Conservation (phyloP, 2,797 vertebrate species). For the Pachyuromys duprasi region DNA sequence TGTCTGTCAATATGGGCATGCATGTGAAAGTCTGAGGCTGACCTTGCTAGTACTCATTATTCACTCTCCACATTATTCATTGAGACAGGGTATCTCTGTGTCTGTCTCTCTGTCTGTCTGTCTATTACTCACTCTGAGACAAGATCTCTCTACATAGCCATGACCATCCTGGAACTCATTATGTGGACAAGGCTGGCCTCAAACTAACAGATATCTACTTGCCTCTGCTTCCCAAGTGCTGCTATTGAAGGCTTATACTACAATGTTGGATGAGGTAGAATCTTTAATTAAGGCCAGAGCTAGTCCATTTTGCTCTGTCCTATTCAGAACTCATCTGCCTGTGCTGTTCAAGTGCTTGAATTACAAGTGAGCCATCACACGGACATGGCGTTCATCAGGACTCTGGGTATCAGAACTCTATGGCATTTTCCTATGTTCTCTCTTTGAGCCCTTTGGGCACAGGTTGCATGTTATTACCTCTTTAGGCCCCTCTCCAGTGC, state of each 20-base stretch:
- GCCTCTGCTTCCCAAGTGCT: neutral
- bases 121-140: neutral
- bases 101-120: neutral
- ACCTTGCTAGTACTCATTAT: neutral
- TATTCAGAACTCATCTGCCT: neutral
- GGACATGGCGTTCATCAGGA: too few relatives aligned
- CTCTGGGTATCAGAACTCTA: neutral
- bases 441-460: too few relatives aligned
- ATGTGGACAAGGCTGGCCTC: neutral
- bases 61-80: neutral
- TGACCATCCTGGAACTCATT: neutral
- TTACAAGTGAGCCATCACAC: neutral
- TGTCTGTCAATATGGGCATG: neutral
- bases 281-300: neutral
- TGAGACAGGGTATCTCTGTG: neutral
- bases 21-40: neutral
- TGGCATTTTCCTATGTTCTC: too few relatives aligned
- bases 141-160: neutral
- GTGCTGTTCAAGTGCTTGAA: neutral
- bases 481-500: too few relatives aligned
- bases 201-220: neutral
- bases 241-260: neutral
- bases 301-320: neutral
- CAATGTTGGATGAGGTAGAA: neutral
- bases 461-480: too few relatives aligned